Base-by-base conservation (phyloP, 2,797 vertebrate genomes). In the Gymnothorax reevesii region DNA sequence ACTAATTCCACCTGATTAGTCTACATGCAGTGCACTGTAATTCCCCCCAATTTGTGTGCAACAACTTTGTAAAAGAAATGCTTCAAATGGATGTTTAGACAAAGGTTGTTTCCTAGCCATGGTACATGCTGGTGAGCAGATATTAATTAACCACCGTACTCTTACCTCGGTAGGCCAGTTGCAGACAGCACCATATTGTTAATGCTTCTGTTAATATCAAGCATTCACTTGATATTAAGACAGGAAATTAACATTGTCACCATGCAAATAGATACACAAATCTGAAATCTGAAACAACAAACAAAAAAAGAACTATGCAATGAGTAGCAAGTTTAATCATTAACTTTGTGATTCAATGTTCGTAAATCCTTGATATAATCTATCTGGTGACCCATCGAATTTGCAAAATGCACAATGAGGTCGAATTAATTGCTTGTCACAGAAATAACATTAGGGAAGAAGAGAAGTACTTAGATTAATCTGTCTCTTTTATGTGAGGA, bases 391-490 rank as follows among this genome's bases (percentile, higher is more conserved):
- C 73, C 12, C 33, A 17, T 77, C 42, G 17, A 33, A 52, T 4
- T 5, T 52, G 73, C 42, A 52, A 77, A 73, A 42, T 75, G 27
- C 71, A 33, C 52, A 80, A 80, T 80, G 77, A 80, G 52, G 49
- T 20, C 49, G n/a, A 80, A 80, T 80, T 80, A n/a, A 52, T 54
- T 49, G 73, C 73, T 77, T 77, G 2, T 52, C 42, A 52, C 73
- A 77, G 42, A 77, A 77, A 49, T 77, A 49, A 77, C 73, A 80
- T 54, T 80, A 55, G 55, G 77, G 17, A 55, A 80, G 77, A 80
- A 49, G 55, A 20, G 17, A n/a, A 80, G 55, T 80, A 80, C 77
- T 80, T 52, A 77, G 73, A 80, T 80, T 55, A 80, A 80, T 80
- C 77, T 55, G 77, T n/a, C 77, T 80, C 20, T 80, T 80, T n/a